Base-by-base conservation (phyloP, 2,797 vertebrate genomes). In the Tenualosa ilisha region DNA sequence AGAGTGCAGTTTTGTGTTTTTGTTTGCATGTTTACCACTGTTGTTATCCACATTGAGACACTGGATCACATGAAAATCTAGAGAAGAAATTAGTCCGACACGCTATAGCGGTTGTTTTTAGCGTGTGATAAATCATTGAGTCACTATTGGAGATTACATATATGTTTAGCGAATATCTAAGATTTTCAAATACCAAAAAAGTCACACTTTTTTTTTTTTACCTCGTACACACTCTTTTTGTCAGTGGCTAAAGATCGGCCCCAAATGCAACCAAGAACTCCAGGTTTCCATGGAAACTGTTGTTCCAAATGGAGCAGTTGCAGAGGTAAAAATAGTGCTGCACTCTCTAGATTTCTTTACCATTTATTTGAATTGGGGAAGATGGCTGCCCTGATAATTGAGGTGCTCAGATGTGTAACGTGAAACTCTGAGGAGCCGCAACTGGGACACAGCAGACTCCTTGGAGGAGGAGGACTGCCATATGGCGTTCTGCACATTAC, bases 221-320 rank as follows among this genome's bases (percentile, higher is more conserved):
- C 68, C 72, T 46, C 6, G 40, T 8, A 7, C 20, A 40, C 6
- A 40, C 72, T 46, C 15, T 79, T 43, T 40, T 79, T 79, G 72
- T 79, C 40, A 37, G 40, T 40, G 37, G 7, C 17, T 79, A 79
- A 79, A 82, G 51, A 81, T 85, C 56, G 84, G 86, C 86, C 85
- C 85, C 86, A 85, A 72, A 83, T 89, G 88, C 87, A 85, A 86
- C 86, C 87, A 89, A 89, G 88, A 85, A 89, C 85, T 84, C 51
- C 51, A 43, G 75, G 92, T 94, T 90, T 89, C 93, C 90, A 94
- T 94, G 93, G 92, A 90, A 93, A 95, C 93, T 86, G 54, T 82
- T 89, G 85, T 89, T 87, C 85, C 61, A 86, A 91, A 90, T 90
- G 89, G 89, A 86, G 86, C 87, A 51, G 86, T 59, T 11, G 43